phyloP scores from a whole-genome alignment of 2,888 invertebrate genomes.

The Ommatoiulus sabulosus region DNA sequence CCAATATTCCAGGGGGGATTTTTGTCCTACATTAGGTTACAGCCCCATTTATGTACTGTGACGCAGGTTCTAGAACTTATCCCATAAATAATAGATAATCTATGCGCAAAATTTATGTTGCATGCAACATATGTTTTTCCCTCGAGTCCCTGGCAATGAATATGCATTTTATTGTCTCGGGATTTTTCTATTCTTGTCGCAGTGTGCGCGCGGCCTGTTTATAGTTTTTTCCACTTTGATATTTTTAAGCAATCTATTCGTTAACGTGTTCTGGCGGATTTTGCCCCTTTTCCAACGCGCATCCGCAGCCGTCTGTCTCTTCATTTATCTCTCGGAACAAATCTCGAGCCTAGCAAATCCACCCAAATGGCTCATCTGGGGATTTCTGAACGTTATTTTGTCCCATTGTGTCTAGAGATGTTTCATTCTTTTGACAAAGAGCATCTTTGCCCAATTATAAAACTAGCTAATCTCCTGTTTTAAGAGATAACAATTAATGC shows the following conservation, averaged over 20 bases:
- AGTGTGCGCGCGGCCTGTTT: conserved; percentile 1
- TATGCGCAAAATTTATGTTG: conserved; percentile 47
- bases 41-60: conserved; percentile 37
- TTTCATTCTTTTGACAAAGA: not conserved
- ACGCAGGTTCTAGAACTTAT: conserved; percentile 29
- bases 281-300: not conserved
- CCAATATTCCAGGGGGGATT: conserved; percentile 3
- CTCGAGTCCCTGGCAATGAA: conserved; percentile 44
- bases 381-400: not conserved
- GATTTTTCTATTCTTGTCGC: not conserved
- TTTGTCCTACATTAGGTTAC: conserved; percentile 46
- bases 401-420: no score
- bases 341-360: not conserved
- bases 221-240: not conserved
- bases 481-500: no score
- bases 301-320: not conserved
- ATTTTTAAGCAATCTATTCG: conserved; percentile 32
- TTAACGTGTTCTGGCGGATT: not conserved
- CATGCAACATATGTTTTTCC: conserved; percentile 45
- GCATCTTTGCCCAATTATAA: not conserved
- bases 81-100: conserved; percentile 37
- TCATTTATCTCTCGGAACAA: not conserved
- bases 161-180: conserved; percentile 41
- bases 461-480: not conserved
- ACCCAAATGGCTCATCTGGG: conserved; percentile 20